Conservation (phyloP, 2,888 invertebrate species). For the Caenorhabditis sulstoni region DNA sequence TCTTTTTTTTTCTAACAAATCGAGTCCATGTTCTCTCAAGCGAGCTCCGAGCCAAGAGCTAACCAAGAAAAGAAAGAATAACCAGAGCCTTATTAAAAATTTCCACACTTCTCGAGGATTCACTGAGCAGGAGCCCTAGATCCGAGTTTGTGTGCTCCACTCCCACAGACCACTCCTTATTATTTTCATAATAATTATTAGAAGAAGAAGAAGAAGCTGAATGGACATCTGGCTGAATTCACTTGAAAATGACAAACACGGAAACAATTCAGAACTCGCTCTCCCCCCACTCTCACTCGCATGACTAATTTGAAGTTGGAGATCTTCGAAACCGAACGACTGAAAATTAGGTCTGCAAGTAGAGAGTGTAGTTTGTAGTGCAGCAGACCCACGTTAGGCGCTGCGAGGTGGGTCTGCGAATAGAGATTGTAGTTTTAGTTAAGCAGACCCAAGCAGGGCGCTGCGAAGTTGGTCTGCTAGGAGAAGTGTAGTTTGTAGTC, state of each 20-base stretch:
- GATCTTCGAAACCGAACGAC: too few relatives aligned
- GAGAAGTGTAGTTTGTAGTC: too few relatives aligned
- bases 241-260: slow-evolving; percentile 3
- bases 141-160: slow-evolving; percentile 1
- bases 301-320: background rate
- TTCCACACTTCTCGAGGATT: slow-evolving; percentile 10
- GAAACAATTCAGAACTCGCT: slow-evolving; percentile 4
- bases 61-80: background rate
- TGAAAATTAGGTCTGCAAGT: background rate
- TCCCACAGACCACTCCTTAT: background rate
- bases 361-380: slow-evolving; percentile 11
- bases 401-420: too few relatives aligned
- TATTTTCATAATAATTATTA: slow-evolving; percentile 2
- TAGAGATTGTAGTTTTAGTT: slow-evolving; percentile 22
- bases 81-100: slow-evolving; percentile 7
- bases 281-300: background rate
- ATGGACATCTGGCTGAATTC: background rate
- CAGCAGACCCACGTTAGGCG: background rate
- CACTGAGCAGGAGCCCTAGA: background rate
- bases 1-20: background rate
- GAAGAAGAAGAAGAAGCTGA: background rate
- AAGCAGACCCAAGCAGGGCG: background rate
- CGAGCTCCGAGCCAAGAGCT: background rate
- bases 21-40: background rate
- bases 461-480: background rate